A percentile compares a stretch with the other conserved stretches of the same genome.
phyloP scores from a whole-genome alignment of 2,797 vertebrate species.

The Loris lydekkerianus region DNA sequence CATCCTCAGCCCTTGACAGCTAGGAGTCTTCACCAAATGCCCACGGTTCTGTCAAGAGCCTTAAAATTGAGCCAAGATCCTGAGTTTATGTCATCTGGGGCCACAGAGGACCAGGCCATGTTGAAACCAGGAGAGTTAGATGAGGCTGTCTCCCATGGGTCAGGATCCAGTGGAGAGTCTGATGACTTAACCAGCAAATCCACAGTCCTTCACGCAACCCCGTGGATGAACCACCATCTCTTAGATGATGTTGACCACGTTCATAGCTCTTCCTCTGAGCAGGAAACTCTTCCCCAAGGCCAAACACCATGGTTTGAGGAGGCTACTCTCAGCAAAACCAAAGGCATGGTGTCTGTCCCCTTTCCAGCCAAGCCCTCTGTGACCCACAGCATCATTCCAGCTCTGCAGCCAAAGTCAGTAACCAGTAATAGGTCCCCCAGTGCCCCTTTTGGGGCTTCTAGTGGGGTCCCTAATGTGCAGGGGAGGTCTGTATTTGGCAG shows the following conservation, averaged over 20 bases:
- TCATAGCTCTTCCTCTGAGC: accelerated
- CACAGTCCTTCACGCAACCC: neutral
- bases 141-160: neutral
- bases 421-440: accelerated
- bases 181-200: neutral
- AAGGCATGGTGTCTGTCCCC: neutral
- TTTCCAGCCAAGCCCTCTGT: neutral
- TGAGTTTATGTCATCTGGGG: accelerated
- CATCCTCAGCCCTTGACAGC: neutral
- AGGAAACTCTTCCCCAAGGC: neutral
- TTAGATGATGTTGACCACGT: accelerated
- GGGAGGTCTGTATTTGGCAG: neutral
- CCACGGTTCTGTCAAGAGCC: neutral
- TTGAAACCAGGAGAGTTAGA: accelerated
- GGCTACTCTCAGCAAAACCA: neutral
- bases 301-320: neutral
- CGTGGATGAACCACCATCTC: neutral
- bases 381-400: neutral
- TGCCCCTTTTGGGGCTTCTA: neutral
- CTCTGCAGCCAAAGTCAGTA: neutral
- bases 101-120: neutral
- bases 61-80: neutral
- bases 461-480: neutral
- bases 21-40: accelerated
- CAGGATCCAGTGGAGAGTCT: accelerated